Evolutionary conservation across 2,113 vertebrate species (phyloP).

Genomic region (Esox niger): DNA sequence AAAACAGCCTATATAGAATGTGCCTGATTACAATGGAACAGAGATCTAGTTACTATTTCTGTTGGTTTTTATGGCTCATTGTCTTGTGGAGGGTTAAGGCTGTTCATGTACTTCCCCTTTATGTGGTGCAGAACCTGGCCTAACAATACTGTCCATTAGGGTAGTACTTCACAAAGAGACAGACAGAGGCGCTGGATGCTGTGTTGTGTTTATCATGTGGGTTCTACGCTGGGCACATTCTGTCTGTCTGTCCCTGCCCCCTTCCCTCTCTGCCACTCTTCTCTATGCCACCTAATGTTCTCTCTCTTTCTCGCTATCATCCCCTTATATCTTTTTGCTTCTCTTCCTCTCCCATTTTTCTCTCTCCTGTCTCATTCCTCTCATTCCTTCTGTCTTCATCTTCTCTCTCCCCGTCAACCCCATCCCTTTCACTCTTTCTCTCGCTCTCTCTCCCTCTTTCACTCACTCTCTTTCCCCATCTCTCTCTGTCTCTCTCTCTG

Average conservation of each 20-base stretch:
- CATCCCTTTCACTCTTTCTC: neutral
- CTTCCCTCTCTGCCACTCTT: constrained; percentile 7
- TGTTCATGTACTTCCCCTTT: neutral
- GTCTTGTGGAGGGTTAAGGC: constrained; percentile 17
- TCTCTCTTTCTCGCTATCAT: too few species aligned
- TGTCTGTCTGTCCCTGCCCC: constrained; percentile 4
- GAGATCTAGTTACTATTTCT: too few species aligned
- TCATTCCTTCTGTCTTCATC: constrained; percentile 16
- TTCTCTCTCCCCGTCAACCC: neutral
- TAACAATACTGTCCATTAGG: too few species aligned
- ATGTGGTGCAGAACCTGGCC: too few species aligned
- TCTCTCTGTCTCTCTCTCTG: too few species aligned
- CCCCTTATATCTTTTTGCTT: constrained; percentile 1
- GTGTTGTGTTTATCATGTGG: constrained; percentile 52
- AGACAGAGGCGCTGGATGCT: constrained; percentile 22
- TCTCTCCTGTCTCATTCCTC: too few species aligned
- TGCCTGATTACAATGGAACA: too few species aligned
- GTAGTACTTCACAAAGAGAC: constrained; percentile 30
- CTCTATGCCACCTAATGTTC: too few species aligned
- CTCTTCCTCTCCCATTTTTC: neutral
- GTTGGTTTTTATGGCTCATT: too few species aligned
- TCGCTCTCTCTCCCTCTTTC: too few species aligned
- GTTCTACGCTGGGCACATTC: neutral
- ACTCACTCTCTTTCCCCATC: neutral
- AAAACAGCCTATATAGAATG: neutral